Base-by-base conservation (phyloP, 2,888 invertebrate species). In the Caenorhabditis doughertyi region DNA sequence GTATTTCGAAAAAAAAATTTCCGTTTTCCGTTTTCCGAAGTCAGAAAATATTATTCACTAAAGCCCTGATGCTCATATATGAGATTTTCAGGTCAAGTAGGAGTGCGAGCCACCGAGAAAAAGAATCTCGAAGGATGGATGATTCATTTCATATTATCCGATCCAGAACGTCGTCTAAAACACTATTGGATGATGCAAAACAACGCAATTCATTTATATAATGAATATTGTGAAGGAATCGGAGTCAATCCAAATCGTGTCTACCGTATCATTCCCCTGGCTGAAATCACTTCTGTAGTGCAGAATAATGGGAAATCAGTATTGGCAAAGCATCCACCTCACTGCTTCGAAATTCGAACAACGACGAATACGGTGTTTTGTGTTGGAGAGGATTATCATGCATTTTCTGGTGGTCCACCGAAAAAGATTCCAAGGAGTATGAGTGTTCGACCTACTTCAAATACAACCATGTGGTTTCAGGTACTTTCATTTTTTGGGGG, bases 281-380 rank as follows among this genome's bases (percentile, higher is more conserved):
- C 89, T 21, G 90, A 90, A 29, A 90, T 92, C 25, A 62, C 90
- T 27, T 89, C 89, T 0, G 80, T 92, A 2, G 84, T 87, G 9
- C 87, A 86, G 47, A 89, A 91, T 79, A 88, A 89, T 11, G 92
- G 92, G 5, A 87, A 89, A 11, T 85, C 91, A 11, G 80, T 92
- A 3, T 42, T 85, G 3, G 82, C 86, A 0, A 85, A 83, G 60
- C 89, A 85, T 72, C 89, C 91, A 9, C 91, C 92, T n/a, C 92
- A 92, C 74, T 89, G 89, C 70, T 91, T 92, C 80, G 92, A 92
- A 76, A 90, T 92, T 16, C 84, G 90, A 9, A 92, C 92, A 9
- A 87, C 80, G 0, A 72, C 79, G 49, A 87, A 87, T 51, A 76
- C 56, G 13, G 90, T 90, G 2, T 92, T 88, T 65, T 92, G 92